Evolutionary conservation across 2,888 invertebrate species (phyloP).

Genomic region (Lasioglossum figueresi): DNA sequence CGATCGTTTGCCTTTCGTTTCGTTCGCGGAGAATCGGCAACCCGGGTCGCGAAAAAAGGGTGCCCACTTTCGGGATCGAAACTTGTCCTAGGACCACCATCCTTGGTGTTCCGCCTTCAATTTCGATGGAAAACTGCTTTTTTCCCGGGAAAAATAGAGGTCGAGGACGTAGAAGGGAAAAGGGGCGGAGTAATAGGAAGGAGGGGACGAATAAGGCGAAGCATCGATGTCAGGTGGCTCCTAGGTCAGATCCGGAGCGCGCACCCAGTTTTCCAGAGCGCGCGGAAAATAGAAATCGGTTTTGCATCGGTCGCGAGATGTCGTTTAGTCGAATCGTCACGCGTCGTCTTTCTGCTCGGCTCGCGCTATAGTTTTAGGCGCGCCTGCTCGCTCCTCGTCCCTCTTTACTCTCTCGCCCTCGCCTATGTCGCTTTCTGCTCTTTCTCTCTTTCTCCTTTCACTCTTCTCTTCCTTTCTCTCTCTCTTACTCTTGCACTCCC

Average conservation of each 20-base stretch:
- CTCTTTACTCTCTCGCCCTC: constrained; percentile 31
- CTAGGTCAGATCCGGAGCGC: constrained; percentile 47
- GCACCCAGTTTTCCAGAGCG: constrained; percentile 21
- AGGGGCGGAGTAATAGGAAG: neutral
- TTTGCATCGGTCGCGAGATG: constrained; percentile 9
- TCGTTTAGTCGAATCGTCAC: neutral
- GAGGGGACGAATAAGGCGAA: constrained; percentile 4
- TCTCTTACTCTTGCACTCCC: constrained; percentile 11
- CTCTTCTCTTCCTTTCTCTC: neutral
- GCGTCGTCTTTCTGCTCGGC: neutral
- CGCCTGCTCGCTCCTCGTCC: neutral
- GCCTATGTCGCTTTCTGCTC: neutral
- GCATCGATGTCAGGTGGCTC: constrained; percentile 51
- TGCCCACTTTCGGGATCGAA: neutral
- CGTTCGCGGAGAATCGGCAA: neutral
- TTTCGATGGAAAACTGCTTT: neutral
- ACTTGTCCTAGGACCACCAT: neutral
- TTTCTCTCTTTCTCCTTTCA: neutral
- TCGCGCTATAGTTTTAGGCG: neutral
- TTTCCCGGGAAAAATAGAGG: neutral
- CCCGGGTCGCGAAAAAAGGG: constrained; percentile 7
- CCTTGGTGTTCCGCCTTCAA: neutral
- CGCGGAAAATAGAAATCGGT: constrained; percentile 5
- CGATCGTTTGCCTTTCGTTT: neutral
- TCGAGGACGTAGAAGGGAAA: neutral